A percentile compares a stretch with the other conserved stretches of the same genome.
These are phyloP conservation scores for Caerostris extrusa DNA, from an alignment of 1,140 invertebrate species.

Conservation along the genomic window DNA sequence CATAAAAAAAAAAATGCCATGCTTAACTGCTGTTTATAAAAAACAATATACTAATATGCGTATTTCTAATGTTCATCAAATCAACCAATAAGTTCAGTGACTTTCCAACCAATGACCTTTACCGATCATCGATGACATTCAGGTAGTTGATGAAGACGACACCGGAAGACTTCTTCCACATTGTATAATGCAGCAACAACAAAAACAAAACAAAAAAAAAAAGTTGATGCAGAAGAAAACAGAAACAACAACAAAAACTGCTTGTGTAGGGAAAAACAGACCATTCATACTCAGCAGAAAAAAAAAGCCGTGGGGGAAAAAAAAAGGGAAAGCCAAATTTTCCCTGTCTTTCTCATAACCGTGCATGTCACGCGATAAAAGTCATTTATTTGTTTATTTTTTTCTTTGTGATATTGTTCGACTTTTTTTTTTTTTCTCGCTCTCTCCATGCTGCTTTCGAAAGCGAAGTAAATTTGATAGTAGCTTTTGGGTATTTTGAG, in stretches of 20 bases:
- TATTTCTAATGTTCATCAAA: too few relatives aligned
- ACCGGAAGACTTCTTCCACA: slow-evolving; percentile 28
- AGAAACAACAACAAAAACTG: background rate
- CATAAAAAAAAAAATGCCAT: too few relatives aligned
- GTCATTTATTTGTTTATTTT: slow-evolving; percentile 33
- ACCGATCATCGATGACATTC: slow-evolving; percentile 25
- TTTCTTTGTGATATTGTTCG: background rate
- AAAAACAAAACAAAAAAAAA: background rate
- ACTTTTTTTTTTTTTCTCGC: background rate
- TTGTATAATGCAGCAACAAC: background rate
- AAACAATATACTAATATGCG: too few relatives aligned
- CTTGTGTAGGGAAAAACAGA: background rate
- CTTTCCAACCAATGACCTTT: slow-evolving; percentile 8
- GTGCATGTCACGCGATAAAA: slow-evolving; percentile 16
- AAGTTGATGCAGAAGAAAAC: background rate
- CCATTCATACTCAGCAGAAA: background rate
- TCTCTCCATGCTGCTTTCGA: background rate
- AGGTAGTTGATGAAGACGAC: slow-evolving; percentile 24
- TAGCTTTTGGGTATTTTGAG: slow-evolving; percentile 22
- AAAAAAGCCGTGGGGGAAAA: background rate
- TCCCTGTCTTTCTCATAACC: slow-evolving; percentile 46
- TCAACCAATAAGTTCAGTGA: slow-evolving; percentile 18
- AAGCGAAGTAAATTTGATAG: slow-evolving; percentile 4
- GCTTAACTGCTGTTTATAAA: too few relatives aligned
- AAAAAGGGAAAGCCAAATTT: slow-evolving; percentile 1